These are phyloP conservation scores for Cataglyphis rosenhaueri DNA, from an alignment of 2,888 invertebrate species.

Conservation along the genomic window DNA sequence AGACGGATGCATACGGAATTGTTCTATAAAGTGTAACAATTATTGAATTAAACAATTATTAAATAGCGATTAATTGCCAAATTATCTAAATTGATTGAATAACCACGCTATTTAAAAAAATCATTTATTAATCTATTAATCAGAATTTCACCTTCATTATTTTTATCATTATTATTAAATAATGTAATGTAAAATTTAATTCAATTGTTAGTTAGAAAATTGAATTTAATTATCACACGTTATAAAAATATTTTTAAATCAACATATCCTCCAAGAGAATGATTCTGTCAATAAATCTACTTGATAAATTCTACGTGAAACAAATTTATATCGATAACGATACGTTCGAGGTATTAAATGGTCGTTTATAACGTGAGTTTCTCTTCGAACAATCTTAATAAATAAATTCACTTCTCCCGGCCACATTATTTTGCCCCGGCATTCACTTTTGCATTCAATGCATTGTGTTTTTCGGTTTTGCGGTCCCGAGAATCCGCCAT, in stretches of 20 bases:
- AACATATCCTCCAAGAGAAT: not conserved
- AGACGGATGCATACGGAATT: not conserved
- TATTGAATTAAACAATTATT: not conserved
- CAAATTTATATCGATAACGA: not conserved
- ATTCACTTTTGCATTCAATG: constrained; percentile 27
- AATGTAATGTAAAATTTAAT: not conserved
- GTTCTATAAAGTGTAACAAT: not conserved
- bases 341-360: not conserved
- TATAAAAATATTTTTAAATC: not conserved
- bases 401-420: not conserved
- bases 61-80: constrained; percentile 4
- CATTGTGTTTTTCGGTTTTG: constrained; percentile 27
- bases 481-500: not conserved
- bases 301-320: not conserved
- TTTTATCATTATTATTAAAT: not conserved
- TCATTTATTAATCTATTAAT: not conserved
- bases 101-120: not conserved
- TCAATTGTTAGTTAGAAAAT: not conserved
- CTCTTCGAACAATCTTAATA: not conserved
- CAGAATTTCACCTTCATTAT: not conserved
- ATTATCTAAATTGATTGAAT: constrained; percentile 3
- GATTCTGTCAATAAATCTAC: not conserved
- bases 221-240: not conserved
- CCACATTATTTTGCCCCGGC: not conserved
- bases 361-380: not conserved